A percentile compares a stretch with the other conserved stretches of the same genome.
These are phyloP conservation scores for Battus philenor DNA, from an alignment of 1,140 invertebrate species.

Conservation along the genomic window DNA sequence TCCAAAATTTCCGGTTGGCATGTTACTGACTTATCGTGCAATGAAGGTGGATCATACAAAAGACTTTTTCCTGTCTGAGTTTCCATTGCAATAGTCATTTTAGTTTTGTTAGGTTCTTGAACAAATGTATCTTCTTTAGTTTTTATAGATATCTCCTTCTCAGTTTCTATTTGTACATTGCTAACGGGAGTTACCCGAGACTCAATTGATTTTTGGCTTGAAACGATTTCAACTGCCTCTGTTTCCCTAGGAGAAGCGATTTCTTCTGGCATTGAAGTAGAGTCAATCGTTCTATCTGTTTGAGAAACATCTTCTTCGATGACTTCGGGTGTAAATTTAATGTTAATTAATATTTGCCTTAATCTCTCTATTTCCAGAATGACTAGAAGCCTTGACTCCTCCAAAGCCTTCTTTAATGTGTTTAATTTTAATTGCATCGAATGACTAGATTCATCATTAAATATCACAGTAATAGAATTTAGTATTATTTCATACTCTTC, in stretches of 20 bases:
- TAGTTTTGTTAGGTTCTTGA: constrained; percentile 20
- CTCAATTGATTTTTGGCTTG: neutral
- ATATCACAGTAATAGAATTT: constrained; percentile 76
- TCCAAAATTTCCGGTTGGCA: constrained; percentile 49
- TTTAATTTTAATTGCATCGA: constrained; percentile 77
- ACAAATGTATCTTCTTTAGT: constrained; percentile 21
- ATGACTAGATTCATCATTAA: constrained; percentile 74
- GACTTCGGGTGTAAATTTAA: constrained; percentile 52
- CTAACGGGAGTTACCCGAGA: constrained; percentile 16
- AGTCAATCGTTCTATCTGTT: constrained; percentile 78
- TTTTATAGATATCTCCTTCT: constrained; percentile 23
- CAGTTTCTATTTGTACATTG: constrained; percentile 13
- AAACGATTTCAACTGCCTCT: constrained; percentile 19
- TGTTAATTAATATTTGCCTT: constrained; percentile 56
- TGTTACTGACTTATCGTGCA: constrained; percentile 59
- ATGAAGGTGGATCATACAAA: constrained; percentile 45
- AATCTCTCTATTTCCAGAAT: constrained; percentile 76
- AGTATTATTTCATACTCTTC: constrained; percentile 77
- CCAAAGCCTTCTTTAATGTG: constrained; percentile 74
- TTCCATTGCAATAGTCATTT: constrained; percentile 57
- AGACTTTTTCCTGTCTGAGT: constrained; percentile 79
- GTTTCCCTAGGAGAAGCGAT: constrained; percentile 54
- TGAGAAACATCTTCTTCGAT: constrained; percentile 68
- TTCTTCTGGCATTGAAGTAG: constrained; percentile 79
- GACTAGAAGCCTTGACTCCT: constrained; percentile 76